Evolutionary conservation across 2,888 invertebrate genomes (phyloP).

Genomic region (Lamellibrachia columna): DNA sequence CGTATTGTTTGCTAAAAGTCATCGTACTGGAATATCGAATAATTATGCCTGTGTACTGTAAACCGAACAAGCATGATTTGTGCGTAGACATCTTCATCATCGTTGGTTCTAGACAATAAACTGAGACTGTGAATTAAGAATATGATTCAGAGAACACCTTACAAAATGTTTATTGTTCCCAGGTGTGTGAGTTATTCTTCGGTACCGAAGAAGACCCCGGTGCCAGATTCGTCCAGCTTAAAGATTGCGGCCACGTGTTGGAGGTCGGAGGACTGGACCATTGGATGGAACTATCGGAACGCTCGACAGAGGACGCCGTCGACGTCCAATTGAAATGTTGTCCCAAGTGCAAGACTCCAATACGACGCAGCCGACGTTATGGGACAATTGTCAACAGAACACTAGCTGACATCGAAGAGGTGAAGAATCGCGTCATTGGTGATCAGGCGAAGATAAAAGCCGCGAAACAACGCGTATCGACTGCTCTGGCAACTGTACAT

Average conservation of each 20-base stretch:
- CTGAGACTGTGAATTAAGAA: too few species aligned
- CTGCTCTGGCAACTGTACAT: background rate
- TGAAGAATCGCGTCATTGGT: constrained; percentile 45
- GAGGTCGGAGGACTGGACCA: constrained; percentile 63
- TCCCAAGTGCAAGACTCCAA: constrained; percentile 72
- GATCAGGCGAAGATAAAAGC: background rate
- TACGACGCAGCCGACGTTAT: constrained; percentile 72
- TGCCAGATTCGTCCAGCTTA: constrained; percentile 64
- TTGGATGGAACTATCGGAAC: constrained; percentile 47
- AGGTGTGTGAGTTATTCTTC: constrained; percentile 63
- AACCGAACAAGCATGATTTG: too few species aligned
- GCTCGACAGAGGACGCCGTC: constrained; percentile 16
- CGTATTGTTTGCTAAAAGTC: too few species aligned
- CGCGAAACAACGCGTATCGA: background rate
- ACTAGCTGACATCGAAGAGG: constrained; percentile 59
- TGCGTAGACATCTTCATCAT: too few species aligned
- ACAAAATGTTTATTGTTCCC: too few species aligned
- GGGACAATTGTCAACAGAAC: constrained; percentile 69
- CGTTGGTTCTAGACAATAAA: too few species aligned
- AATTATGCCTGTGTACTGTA: too few species aligned
- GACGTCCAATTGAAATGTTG: constrained; percentile 66
- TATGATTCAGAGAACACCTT: too few species aligned
- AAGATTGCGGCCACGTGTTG: constrained; percentile 60
- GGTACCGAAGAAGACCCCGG: constrained; percentile 70
- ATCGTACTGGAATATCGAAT: too few species aligned